Base-by-base conservation (phyloP, 2,888 invertebrate species). In the Heliconius erato region DNA sequence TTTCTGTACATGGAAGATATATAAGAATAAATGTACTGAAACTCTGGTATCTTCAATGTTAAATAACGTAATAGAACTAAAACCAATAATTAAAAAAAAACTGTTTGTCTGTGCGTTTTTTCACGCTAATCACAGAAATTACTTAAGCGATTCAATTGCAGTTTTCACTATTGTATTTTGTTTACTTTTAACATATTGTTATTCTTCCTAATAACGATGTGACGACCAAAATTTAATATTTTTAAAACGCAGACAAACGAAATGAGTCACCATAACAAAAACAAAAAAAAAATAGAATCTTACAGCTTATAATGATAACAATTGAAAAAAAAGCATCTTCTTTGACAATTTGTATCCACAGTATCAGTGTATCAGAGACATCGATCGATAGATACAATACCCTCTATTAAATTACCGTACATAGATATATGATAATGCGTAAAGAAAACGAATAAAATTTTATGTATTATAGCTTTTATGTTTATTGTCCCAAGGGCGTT, bases 301-400 rank as follows among this genome's bases (percentile, higher is more conserved):
- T 23, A 35, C 72, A 9, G 7, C 26, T 49, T 72, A 72, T 40
- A 76, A 72, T 35, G 16, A 76, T 40, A 40, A 74, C 40, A 32
- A 68, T 44, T 44, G 44, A 78, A 78, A 67, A 40, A 44, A 67
- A 28, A 76, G 5, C 11, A 32, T 67, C 12, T 5, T 49, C 49
- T 67, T 49, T 67, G 68, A 44, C 78, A 67, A 78, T 68, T 78
- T 68, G 67, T 68, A 78, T 44, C 67, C 32, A 49, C 59, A 76
- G 63, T 76, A 76, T 63, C 49, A 85, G 40, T 78, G 23, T 94
- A 95, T 95, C 95, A 88, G 90, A 88, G 89, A 87, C 89, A 91
- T 90, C 91, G 91, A 91, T 91, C 92, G 94, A 92, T 92, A 91
- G 90, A 88, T 90, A 94, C 94, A 94, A 93, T 92, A 84, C 76